A percentile compares a stretch with the other conserved stretches of the same genome.
Evolutionary conservation across 2,888 invertebrate genomes (phyloP).

Genomic region (Oligia latruncula): DNA sequence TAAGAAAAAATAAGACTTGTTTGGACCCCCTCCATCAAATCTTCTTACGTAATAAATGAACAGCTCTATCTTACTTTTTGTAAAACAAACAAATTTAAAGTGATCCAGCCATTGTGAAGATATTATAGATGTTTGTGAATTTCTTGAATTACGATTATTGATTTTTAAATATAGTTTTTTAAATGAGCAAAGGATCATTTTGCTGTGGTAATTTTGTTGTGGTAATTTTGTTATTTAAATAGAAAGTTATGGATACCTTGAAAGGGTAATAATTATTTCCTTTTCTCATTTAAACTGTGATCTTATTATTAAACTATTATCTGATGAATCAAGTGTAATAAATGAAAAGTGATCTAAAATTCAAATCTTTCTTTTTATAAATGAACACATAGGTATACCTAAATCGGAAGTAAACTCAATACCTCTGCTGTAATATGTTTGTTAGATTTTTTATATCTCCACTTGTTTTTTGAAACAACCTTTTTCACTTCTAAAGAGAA

Average conservation of each 20-base stretch:
- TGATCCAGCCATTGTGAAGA: slow-evolving; percentile 26
- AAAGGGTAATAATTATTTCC: slow-evolving; percentile 69
- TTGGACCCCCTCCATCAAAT: too few relatives aligned
- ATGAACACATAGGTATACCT: not conserved
- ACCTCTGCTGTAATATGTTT: not conserved
- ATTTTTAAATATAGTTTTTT: slow-evolving; percentile 64
- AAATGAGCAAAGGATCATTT: slow-evolving; percentile 81
- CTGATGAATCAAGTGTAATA: slow-evolving; percentile 77
- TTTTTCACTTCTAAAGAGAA: not conserved
- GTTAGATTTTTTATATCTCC: too few relatives aligned
- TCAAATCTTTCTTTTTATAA: slow-evolving; percentile 25
- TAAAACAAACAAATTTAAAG: slow-evolving; percentile 28
- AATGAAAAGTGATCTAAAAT: slow-evolving; percentile 67
- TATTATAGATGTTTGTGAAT: slow-evolving; percentile 59
- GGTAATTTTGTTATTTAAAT: slow-evolving; percentile 67
- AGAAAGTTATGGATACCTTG: slow-evolving; percentile 57
- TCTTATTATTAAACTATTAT: slow-evolving; percentile 72
- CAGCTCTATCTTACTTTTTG: slow-evolving; percentile 6
- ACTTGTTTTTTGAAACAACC: too few relatives aligned
- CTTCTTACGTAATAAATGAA: too few relatives aligned
- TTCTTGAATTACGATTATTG: slow-evolving; percentile 51
- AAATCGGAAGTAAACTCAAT: not conserved
- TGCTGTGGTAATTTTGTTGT: slow-evolving; percentile 68
- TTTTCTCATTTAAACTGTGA: slow-evolving; percentile 83
- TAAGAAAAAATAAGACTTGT: too few relatives aligned